A percentile compares a stretch with the other conserved stretches of the same genome.
Conservation (phyloP, 2,797 vertebrate genomes). For the Phataginus tricuspis region DNA sequence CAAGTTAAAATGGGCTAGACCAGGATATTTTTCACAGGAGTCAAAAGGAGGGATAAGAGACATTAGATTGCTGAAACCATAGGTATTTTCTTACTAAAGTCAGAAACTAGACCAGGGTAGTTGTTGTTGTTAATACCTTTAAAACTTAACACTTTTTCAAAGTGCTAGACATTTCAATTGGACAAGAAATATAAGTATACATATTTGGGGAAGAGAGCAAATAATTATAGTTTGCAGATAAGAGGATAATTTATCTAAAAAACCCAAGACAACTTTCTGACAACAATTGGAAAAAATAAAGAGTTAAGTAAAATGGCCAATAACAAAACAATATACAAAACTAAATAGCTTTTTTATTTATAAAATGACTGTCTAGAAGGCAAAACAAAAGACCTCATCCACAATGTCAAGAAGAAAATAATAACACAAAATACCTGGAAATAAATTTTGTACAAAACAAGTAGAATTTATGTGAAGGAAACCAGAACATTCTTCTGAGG, state of each 20-base stretch:
- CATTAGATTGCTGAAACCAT: background rate
- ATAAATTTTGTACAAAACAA: background rate
- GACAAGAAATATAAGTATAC: conserved; percentile 18
- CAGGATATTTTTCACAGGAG: background rate
- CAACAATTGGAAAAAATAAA: background rate
- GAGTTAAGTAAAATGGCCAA: conserved; percentile 34
- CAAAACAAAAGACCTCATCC: background rate
- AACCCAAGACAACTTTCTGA: conserved; percentile 34
- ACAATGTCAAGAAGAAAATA: background rate
- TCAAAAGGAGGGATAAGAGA: background rate
- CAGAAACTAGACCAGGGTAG: background rate
- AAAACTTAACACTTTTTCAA: background rate
- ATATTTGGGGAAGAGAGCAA: background rate
- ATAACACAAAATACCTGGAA: background rate
- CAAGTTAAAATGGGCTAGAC: background rate
- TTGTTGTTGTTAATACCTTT: background rate
- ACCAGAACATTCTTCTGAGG: background rate
- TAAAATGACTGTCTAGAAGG: background rate
- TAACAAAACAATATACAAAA: conserved; percentile 3
- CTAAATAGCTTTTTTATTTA: background rate
- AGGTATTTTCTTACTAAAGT: background rate
- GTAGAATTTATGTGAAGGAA: conserved; percentile 26
- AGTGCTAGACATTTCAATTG: background rate
- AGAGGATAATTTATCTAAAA: conserved; percentile 48
- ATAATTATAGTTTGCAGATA: conserved; percentile 1